Evolutionary conservation across 2,113 vertebrate species (phyloP).

Genomic region (Cyanistes caeruleus): DNA sequence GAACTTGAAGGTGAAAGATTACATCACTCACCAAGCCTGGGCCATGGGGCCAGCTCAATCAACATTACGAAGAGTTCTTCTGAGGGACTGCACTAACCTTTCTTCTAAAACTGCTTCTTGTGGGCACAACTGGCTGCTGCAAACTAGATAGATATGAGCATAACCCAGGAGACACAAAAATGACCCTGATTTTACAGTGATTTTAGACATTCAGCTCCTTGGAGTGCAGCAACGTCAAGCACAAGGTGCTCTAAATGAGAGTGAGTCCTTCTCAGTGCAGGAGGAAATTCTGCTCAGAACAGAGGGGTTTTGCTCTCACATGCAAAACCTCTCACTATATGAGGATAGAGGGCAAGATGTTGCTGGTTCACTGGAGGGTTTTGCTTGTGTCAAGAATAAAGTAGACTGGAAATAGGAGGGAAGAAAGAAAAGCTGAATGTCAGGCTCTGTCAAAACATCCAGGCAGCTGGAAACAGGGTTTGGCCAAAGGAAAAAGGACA

Average conservation of each 20-base stretch:
- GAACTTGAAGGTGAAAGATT: slow-evolving; percentile 23
- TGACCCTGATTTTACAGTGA: background rate
- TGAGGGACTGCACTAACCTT: background rate
- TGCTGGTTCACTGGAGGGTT: background rate
- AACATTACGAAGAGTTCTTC: background rate
- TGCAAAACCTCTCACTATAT: background rate
- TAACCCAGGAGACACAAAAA: background rate
- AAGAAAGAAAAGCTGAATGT: background rate
- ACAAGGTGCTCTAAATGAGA: background rate
- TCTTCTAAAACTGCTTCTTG: background rate
- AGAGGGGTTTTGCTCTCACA: background rate
- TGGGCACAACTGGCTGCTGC: background rate
- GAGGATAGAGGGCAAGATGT: background rate
- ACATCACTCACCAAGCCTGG: slow-evolving; percentile 23
- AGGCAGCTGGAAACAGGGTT: background rate
- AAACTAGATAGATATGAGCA: background rate
- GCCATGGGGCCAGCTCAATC: background rate
- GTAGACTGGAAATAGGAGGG: background rate
- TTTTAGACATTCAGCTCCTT: background rate
- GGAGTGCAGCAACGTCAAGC: fast-evolving
- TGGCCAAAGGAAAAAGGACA: slow-evolving; percentile 22
- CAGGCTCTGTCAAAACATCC: background rate
- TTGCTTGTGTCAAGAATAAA: background rate
- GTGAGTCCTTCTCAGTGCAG: background rate
- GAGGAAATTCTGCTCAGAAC: background rate